A percentile compares a stretch with the other conserved stretches of the same genome.
These are phyloP conservation scores for Aurelia aurita complex sp. Pacific DNA, from an alignment of 30 jellyfish, hydroid and myxozoan species.

Conservation along the genomic window DNA sequence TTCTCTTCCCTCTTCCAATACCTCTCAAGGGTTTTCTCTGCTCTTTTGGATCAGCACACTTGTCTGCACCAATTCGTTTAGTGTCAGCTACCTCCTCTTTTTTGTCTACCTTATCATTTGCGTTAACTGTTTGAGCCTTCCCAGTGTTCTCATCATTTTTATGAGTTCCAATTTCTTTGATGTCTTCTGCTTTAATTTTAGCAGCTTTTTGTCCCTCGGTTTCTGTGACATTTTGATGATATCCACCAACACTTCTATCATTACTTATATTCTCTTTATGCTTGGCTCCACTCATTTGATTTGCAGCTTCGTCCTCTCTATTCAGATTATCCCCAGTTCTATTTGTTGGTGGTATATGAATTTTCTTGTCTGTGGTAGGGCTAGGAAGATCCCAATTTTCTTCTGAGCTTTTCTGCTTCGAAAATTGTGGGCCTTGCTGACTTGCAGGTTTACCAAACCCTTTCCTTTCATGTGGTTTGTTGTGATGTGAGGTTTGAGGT, in stretches of 20 bases:
- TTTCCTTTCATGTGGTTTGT: neutral
- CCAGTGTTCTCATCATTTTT: neutral
- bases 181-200: neutral
- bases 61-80: neutral
- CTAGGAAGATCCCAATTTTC: neutral
- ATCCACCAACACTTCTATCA: neutral
- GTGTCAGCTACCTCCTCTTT: neutral
- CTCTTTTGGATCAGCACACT: slow-evolving; percentile 8
- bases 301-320: neutral
- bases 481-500: neutral
- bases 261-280: neutral
- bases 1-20: slow-evolving; percentile 45
- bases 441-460: no score
- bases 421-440: neutral
- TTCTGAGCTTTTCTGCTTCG: neutral
- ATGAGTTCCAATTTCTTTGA: neutral
- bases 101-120: neutral
- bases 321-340: neutral
- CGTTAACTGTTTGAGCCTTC: neutral
- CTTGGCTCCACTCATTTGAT: neutral
- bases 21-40: slow-evolving; percentile 6
- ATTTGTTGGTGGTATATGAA: neutral
- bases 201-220: neutral
- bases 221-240: neutral
- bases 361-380: neutral